Conservation (phyloP, 2,888 invertebrate genomes). For the Rhagium mordax region DNA sequence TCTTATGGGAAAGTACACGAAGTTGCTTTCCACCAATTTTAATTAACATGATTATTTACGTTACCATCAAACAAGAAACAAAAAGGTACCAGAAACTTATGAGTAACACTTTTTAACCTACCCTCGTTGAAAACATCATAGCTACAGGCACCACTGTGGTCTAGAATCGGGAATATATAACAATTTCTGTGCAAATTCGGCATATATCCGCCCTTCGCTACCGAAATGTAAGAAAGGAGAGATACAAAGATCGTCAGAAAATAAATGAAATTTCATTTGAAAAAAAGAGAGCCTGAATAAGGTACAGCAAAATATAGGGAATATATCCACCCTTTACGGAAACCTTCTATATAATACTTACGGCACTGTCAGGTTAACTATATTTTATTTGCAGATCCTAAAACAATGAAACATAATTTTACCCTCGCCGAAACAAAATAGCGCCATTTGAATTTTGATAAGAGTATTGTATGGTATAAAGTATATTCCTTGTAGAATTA, state of each 20-base stretch:
- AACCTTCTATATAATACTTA: not conserved
- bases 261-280: constrained; percentile 7
- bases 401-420: constrained; percentile 15
- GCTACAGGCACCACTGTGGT: constrained; percentile 4
- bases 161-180: not conserved
- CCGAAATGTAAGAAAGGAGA: not conserved
- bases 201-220: not conserved
- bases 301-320: not conserved
- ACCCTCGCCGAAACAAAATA: not conserved
- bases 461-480: not conserved
- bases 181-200: constrained; percentile 9
- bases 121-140: constrained; percentile 2
- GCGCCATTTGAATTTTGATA: constrained; percentile 13
- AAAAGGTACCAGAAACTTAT: not conserved
- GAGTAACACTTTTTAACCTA: not conserved
- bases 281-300: not conserved
- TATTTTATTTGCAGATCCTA: constrained; percentile 14
- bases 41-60: too few relatives aligned
- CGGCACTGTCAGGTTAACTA: constrained; percentile 8
- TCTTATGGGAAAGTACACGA: too few relatives aligned
- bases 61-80: too few relatives aligned
- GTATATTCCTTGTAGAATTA: not conserved
- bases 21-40: too few relatives aligned
- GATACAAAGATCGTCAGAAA: not conserved
- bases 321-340: not conserved